Evolutionary conservation across 1,140 invertebrate genomes (phyloP), one percentile per base, ranked within the genome.

Genomic region (Oedothorax gibbosus): DNA sequence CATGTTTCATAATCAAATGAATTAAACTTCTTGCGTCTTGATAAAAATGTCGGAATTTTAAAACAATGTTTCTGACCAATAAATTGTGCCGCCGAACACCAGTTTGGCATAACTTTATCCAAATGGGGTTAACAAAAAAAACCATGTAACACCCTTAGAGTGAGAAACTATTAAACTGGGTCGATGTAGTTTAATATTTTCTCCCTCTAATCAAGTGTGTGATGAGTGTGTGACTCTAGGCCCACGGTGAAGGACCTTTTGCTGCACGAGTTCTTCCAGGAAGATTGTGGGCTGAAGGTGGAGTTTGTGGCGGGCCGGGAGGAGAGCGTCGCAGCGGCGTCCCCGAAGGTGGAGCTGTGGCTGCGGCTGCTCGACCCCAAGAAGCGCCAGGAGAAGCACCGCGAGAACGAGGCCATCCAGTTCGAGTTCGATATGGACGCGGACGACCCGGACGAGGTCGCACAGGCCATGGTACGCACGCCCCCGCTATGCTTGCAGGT

Each of bases 331-430:
- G 90, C 15, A 90, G 91, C 75, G 88, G 89, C 62, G 92, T 87
- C 87, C 75, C 60, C 73, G 87, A 94, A 93, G 88, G 94, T 97
- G 66, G 96, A 98, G 89, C 96, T 99, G 89, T 92, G 97, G 56
- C 91, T 99, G 9, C 94, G 98, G 76, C 97, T 99, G 73, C 93
- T 99, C 60, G 98, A 99, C 91, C 96, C 98, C 49, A 99, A 99
- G 90, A 99, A 99, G 90, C 91, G 97, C 87, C 95, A 94, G 87
- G 95, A 96, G 88, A 96, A 96, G 87, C 97, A 99, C 89, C 99
- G 99, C 90, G 98, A 99, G 91, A 99, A 99, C 91, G 98, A 99
- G 91, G 98, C 98, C 10, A 99, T 99, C 88, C 97, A 99, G 90
- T 99, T 99, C 92, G 97, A 98, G 87, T 99, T 99, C 92, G 96